Evolutionary conservation across 2,888 invertebrate species (phyloP), one percentile per base, ranked within the genome.

Genomic region (Lepidochrysops patricia): DNA sequence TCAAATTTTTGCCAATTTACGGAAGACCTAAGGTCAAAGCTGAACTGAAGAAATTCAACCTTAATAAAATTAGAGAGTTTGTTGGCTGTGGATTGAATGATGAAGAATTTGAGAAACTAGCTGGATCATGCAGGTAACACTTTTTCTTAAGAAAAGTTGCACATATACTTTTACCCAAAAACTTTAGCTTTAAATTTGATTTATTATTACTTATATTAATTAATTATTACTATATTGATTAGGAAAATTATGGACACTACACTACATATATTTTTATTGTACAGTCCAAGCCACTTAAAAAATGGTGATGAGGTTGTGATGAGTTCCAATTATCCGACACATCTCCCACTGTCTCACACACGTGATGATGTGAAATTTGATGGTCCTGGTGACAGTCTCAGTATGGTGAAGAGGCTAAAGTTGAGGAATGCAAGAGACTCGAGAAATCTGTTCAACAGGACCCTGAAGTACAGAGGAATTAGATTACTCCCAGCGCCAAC

Each of bases 41-140:
- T 0, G 67, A 68, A 1, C 56, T 81, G 2, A 63, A 72, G 2
- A 64, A 74, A 0, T 82, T 76, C 63, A 72, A 73, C 34, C 64
- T 69, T 9, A 65, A 72, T 32, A 75, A 79, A 63, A 68, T 84
- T 1, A 75, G 73, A 60, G 77, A 83, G 35, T 88, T 75, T 74
- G 72, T 86, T 35, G 84, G 84, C 0, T 72, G 68, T 62, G 79
- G 71, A 59, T 66, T 90, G 4, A 78, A 70, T 57, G 77, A 87
- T 60, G 73, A 80, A 15, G 84, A 89, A 62, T 85, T 82, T 68
- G 67, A 75, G 1, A 77, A 86, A 60, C 67, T 91, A 2, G 68
- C 74, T 1, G 73, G 75, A 5, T 88, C 84, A 69, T 91, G 91
- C 79, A 89, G 85, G 90, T 90, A 71, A 29, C 7, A 15, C 0